Conservation (phyloP, 1,140 invertebrate species). For the Drosophila fuyamai region DNA sequence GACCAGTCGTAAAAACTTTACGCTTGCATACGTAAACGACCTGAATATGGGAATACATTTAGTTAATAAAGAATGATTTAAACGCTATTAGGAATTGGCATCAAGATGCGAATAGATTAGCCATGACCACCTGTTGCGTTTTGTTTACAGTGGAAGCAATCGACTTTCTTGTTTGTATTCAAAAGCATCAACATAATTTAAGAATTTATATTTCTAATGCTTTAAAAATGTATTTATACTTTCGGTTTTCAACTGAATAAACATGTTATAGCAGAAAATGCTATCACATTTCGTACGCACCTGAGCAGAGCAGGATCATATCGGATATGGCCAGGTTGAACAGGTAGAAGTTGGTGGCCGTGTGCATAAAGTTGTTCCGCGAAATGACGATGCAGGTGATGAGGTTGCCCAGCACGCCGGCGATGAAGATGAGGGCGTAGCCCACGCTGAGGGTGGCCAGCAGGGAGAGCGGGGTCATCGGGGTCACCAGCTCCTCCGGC, state of each 20-base stretch:
- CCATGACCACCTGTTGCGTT: neutral
- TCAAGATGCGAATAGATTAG: neutral
- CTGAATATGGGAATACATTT: no score
- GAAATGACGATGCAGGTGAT: constrained; percentile 94
- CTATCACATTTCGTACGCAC: constrained; percentile 32
- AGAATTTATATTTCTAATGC: neutral
- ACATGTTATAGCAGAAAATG: neutral
- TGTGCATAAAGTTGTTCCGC: constrained; percentile 92
- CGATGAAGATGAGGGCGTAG: constrained; percentile 91
- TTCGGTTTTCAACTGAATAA: no score
- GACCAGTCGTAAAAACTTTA: no score
- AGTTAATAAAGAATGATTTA: no score
- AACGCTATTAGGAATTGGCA: neutral
- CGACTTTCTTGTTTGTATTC: neutral
- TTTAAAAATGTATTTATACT: no score
- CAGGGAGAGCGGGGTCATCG: constrained; percentile 80
- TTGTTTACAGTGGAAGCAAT: neutral
- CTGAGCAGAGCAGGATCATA: constrained; percentile 90
- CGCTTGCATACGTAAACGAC: no score
- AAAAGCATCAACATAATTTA: neutral
- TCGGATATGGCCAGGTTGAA: constrained; percentile 96
- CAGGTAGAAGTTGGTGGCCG: constrained; percentile 93
- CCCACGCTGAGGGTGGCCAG: constrained; percentile 88
- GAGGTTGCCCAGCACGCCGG: constrained; percentile 93
- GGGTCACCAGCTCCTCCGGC: constrained; percentile 45